Evolutionary conservation across 1,140 invertebrate species (phyloP).

Genomic region (Holotrichia oblita): DNA sequence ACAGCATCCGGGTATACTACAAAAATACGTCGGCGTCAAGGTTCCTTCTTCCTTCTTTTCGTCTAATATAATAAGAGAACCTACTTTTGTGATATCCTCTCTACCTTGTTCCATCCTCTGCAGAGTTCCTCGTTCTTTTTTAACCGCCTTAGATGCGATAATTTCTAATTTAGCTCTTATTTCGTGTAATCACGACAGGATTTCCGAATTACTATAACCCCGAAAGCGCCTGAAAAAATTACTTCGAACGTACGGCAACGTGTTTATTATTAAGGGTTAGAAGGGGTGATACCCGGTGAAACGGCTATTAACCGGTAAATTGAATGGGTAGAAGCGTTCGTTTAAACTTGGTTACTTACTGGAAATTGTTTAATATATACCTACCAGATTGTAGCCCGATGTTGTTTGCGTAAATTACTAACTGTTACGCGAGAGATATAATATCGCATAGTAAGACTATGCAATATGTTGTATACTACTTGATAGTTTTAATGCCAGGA

Average conservation of each 20-base stretch:
- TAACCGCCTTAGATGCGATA: not conserved
- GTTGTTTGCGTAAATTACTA: not conserved
- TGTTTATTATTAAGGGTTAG: not conserved
- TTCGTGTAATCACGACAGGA: slow-evolving; percentile 5
- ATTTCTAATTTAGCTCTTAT: slow-evolving; percentile 9
- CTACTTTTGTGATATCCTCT: not conserved
- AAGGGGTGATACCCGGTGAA: not conserved
- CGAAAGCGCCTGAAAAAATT: not conserved
- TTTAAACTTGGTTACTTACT: not conserved
- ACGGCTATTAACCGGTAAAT: not conserved
- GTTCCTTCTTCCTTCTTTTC: too few species aligned
- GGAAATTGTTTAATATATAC: slow-evolving; percentile 8
- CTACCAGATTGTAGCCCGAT: not conserved
- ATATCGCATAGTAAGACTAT: too few species aligned
- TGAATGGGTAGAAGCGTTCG: not conserved
- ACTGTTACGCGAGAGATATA: too few species aligned
- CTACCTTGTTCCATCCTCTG: not conserved
- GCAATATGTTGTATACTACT: too few species aligned
- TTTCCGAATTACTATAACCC: too few species aligned
- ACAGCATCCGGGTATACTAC: not conserved
- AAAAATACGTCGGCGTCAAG: not conserved
- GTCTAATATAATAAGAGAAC: not conserved
- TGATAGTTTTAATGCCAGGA: too few species aligned
- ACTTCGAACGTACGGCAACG: not conserved
- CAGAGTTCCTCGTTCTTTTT: not conserved